phyloP scores from a whole-genome alignment of 2,888 invertebrate genomes.

The Rhingia rostrata region DNA sequence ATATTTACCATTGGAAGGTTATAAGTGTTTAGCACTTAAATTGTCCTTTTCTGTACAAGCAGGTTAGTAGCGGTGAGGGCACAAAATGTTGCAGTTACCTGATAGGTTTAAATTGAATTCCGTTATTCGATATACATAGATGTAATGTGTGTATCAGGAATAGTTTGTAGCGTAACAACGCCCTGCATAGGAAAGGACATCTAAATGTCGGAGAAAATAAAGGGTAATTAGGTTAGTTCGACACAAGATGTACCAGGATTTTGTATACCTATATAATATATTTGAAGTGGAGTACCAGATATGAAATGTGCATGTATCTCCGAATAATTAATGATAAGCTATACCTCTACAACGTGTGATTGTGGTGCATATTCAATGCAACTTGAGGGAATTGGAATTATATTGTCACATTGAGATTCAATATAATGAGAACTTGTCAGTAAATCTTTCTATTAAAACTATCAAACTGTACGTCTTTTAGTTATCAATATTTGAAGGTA shows the following conservation, averaged over 20 bases:
- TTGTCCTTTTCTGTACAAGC: conserved; percentile 32
- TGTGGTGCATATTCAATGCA: too few species aligned
- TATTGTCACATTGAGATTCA: too few species aligned
- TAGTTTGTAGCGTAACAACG: conserved; percentile 14
- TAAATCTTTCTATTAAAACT: too few species aligned
- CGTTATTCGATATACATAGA: conserved; percentile 17
- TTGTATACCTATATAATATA: conserved; percentile 13
- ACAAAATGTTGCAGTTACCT: conserved; percentile 66
- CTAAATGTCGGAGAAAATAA: conserved; percentile 27
- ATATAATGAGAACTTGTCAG: too few species aligned
- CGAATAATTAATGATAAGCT: too few species aligned
- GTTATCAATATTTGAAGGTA: too few species aligned
- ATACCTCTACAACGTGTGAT: too few species aligned
- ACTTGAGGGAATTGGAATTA: too few species aligned
- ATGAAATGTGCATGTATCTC: neutral
- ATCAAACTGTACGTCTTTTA: too few species aligned
- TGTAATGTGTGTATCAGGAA: conserved; percentile 15
- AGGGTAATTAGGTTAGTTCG: conserved; percentile 40
- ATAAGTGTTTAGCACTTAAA: conserved; percentile 63
- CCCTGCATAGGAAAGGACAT: conserved; percentile 9
- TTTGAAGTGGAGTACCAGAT: neutral
- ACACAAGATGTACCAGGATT: conserved; percentile 33
- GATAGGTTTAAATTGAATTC: conserved; percentile 62
- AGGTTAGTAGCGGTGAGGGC: conserved; percentile 28
- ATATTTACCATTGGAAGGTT: conserved; percentile 44